Evolutionary conservation across 2,113 vertebrate species (phyloP), one percentile per base, ranked within the genome.

Genomic region (Rhinogobius similis): DNA sequence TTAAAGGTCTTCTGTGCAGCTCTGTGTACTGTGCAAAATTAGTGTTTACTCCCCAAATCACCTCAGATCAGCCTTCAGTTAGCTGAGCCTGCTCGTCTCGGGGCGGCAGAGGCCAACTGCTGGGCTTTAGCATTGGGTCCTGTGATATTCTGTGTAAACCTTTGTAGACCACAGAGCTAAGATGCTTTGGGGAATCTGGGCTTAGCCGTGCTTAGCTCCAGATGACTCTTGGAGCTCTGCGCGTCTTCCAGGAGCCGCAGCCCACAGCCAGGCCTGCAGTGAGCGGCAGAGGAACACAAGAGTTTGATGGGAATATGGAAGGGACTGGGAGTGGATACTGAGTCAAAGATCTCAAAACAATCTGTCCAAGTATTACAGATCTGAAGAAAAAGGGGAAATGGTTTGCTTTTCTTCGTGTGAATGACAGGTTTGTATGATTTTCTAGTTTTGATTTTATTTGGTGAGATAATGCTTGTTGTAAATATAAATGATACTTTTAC

Each of bases 181-280:
- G 79, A 76, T 70, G 79, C 72, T 72, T 81, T 79, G 82, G 43
- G 10, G 72, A 78, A 78, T 76, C 77, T 13, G 36, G 61, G 76
- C 74, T 86, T 82, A 84, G 77, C 73, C 68, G 70, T 62, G 75
- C 79, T 83, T 81, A 79, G 71, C 52, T 79, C 72, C 81, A 77
- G 78, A 85, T 83, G 87, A 89, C 73, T 86, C 79, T 39, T 83
- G 70, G 16, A 87, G 76, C 70, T 75, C 70, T 68, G 72, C 75
- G 86, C 79, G 75, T 72, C 77, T 77, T 81, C 73, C 73, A 77
- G 59, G 80, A 79, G 68, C 29, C n/a, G 46, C 46, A 48, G 85
- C 78, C 78, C 83, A 71, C 44, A 82, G 84, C 75, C 66, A 76
- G 75, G 71, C 77, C 70, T 72, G 29, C 32, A 78, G 77, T 76